These are phyloP conservation scores for Steinernema khuongi DNA, from an alignment of 1,140 invertebrate genomes.

Conservation along the genomic window DNA sequence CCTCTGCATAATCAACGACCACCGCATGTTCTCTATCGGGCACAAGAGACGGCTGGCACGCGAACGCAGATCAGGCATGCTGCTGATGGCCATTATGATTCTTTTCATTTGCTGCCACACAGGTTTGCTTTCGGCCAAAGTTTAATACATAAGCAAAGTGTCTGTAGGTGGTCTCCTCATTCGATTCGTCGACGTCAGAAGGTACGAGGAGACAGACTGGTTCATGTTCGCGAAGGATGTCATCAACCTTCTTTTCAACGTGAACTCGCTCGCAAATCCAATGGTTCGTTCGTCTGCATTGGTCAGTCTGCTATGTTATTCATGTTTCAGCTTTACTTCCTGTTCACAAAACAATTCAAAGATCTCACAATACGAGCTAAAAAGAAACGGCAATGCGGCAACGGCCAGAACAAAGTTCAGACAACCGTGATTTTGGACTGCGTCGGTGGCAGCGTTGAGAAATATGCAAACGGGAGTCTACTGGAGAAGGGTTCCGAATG, in stretches of 20 bases:
- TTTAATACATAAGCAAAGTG: neutral
- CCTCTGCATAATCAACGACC: constrained; percentile 40
- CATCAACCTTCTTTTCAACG: constrained; percentile 54
- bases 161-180: constrained; percentile 52
- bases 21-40: constrained; percentile 37
- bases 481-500: neutral
- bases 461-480: neutral
- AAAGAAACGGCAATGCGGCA: neutral
- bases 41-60: constrained; percentile 47
- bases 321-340: constrained; percentile 49
- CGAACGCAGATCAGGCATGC: constrained; percentile 48
- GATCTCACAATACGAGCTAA: constrained; percentile 33
- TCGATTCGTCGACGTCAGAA: constrained; percentile 45
- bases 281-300: constrained; percentile 38
- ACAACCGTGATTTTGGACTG: neutral
- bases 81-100: constrained; percentile 54
- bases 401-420: neutral
- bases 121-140: constrained; percentile 30
- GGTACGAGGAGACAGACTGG: constrained; percentile 44
- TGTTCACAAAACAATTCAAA: constrained; percentile 56
- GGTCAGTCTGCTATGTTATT: neutral
- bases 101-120: constrained; percentile 55
- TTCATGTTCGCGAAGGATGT: constrained; percentile 54
- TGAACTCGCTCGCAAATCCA: constrained; percentile 56
- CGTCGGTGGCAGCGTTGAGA: neutral